Evolutionary conservation across 2,888 invertebrate species (phyloP).

Genomic region (Tortrix viridana): DNA sequence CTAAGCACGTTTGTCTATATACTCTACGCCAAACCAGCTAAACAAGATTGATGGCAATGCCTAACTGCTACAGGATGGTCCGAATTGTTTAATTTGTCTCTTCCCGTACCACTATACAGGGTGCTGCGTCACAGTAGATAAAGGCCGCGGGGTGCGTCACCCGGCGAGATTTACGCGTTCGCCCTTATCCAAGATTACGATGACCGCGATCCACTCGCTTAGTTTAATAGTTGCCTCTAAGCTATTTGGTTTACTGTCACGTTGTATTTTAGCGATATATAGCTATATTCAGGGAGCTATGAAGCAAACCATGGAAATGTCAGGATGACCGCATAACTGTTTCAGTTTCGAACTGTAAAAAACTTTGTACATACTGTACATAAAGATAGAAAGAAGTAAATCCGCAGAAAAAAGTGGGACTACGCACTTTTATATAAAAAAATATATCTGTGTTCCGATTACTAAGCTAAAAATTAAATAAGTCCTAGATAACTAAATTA

Average conservation of each 20-base stretch:
- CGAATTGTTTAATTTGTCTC: background rate
- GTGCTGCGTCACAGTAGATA: slow-evolving; percentile 77
- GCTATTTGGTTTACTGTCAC: slow-evolving; percentile 36
- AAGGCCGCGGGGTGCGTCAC: slow-evolving; percentile 79
- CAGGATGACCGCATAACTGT: too few species aligned
- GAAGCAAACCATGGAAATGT: background rate
- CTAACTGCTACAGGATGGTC: too few species aligned
- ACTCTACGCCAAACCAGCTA: background rate
- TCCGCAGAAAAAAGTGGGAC: too few species aligned
- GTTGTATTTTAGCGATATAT: slow-evolving; percentile 13
- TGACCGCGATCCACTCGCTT: slow-evolving; percentile 82
- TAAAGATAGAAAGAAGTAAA: too few species aligned
- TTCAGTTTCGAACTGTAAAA: too few species aligned
- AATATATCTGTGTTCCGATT: too few species aligned
- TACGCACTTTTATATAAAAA: too few species aligned
- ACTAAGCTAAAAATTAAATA: too few species aligned
- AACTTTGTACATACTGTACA: too few species aligned
- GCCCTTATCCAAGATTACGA: slow-evolving; percentile 84
- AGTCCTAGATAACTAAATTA: too few species aligned
- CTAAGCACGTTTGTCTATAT: too few species aligned
- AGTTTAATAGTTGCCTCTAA: slow-evolving; percentile 65
- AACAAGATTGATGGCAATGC: too few species aligned
- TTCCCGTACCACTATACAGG: slow-evolving; percentile 11
- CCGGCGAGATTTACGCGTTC: slow-evolving; percentile 78
- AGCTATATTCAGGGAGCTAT: background rate